A percentile compares a stretch with the other conserved stretches of the same genome.
phyloP scores from a whole-genome alignment of 2,113 vertebrate species.

The Pogona vitticeps region DNA sequence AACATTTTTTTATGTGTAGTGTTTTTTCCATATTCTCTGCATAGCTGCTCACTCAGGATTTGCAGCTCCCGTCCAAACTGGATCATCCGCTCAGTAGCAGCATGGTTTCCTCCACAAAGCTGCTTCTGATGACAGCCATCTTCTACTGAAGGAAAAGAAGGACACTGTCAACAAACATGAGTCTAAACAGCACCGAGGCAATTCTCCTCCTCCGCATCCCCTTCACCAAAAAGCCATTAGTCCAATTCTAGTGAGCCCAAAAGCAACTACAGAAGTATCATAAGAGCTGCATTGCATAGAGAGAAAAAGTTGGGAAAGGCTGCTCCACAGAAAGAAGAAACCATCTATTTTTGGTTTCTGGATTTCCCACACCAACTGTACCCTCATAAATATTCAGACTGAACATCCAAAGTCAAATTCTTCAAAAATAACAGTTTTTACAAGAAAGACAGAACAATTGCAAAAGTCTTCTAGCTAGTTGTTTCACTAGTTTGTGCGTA shows the following conservation, averaged over 20 bases:
- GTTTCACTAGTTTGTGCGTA: not conserved
- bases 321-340: too few relatives aligned
- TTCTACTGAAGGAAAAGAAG: conserved; percentile 71
- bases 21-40: conserved; percentile 93
- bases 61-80: conserved; percentile 97
- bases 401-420: not conserved
- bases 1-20: conserved; percentile 89
- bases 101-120: conserved; percentile 94
- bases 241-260: not conserved
- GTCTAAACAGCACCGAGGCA: not conserved
- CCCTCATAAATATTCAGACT: too few relatives aligned
- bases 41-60: conserved; percentile 91
- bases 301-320: too few relatives aligned
- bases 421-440: not conserved
- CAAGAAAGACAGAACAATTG: not conserved
- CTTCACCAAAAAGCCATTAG: not conserved
- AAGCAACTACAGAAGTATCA: not conserved
- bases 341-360: not conserved
- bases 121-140: conserved; percentile 87
- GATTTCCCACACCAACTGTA: not conserved
- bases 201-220: not conserved
- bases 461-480: too few relatives aligned
- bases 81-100: conserved; percentile 96
- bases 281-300: not conserved
- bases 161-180: not conserved